Conservation (phyloP, 2,797 vertebrate genomes). For the Anableps anableps region DNA sequence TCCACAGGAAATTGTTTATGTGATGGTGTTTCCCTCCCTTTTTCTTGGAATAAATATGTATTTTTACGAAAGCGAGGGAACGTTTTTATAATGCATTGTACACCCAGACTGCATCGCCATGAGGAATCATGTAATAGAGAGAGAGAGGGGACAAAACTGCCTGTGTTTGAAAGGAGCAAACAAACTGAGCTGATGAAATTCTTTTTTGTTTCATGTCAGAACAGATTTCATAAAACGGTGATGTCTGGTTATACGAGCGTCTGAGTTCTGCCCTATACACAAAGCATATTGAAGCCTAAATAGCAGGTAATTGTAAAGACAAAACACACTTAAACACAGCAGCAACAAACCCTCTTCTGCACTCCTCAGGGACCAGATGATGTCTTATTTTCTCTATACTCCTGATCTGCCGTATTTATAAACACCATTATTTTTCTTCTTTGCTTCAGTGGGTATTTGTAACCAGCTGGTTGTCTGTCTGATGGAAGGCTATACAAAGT, state of each 20-base stretch:
- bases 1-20: constrained; percentile 29
- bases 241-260: background rate
- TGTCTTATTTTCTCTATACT: background rate
- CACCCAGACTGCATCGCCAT: background rate
- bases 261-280: background rate
- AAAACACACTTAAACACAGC: background rate
- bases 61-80: constrained; percentile 32
- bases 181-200: constrained; percentile 7
- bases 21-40: constrained; percentile 12
- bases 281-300: background rate
- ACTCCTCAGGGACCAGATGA: background rate
- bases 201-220: constrained; percentile 3
- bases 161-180: constrained; percentile 20
- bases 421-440: background rate
- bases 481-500: background rate
- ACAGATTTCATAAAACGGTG: background rate
- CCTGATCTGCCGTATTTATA: background rate
- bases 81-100: constrained; percentile 15
- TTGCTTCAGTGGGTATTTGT: background rate
- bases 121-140: constrained; percentile 14
- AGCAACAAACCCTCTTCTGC: background rate
- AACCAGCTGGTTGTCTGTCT: background rate
- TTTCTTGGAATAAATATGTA: constrained; percentile 23
- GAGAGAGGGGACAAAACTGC: constrained; percentile 12
- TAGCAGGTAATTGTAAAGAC: background rate